Evolutionary conservation across 1,140 invertebrate genomes (phyloP).

Genomic region (Acromyrmex charruanus): DNA sequence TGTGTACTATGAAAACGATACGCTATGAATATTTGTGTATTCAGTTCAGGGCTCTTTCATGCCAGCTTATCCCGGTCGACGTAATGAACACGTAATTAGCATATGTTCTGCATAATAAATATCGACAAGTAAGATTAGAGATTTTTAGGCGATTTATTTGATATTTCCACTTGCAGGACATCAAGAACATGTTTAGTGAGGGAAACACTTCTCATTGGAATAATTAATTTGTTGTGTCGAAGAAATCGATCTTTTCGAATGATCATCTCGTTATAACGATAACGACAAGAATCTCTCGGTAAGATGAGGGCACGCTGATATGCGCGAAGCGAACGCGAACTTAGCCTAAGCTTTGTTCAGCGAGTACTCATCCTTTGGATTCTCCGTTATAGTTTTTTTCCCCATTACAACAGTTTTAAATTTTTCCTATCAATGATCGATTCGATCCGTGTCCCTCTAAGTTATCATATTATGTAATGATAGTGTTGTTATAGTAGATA

Average conservation of each 20-base stretch:
- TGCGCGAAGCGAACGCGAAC: constrained; percentile 84
- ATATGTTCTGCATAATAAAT: not conserved
- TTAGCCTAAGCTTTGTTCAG: constrained; percentile 78
- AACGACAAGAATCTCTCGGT: not conserved
- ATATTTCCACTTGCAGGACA: constrained; percentile 52
- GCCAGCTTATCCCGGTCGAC: not conserved
- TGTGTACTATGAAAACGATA: constrained; percentile 39
- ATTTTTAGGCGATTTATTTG: not conserved
- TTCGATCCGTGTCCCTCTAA: constrained; percentile 33
- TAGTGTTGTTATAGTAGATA: not conserved
- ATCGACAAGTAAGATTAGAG: not conserved
- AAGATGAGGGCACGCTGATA: constrained; percentile 67
- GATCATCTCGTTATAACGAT: constrained; percentile 22
- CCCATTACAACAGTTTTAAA: not conserved
- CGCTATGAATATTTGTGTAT: constrained; percentile 28
- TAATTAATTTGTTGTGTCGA: not conserved
- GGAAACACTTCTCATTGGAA: not conserved
- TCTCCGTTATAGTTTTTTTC: constrained; percentile 64
- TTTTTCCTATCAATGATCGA: not conserved
- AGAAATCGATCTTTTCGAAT: not conserved
- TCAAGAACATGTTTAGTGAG: not conserved
- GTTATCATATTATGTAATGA: not conserved
- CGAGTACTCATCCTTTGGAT: constrained; percentile 82
- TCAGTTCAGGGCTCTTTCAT: constrained; percentile 30
- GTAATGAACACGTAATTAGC: constrained; percentile 39